Conservation (phyloP, 2,113 vertebrate genomes). For the Zosterops lateralis region DNA sequence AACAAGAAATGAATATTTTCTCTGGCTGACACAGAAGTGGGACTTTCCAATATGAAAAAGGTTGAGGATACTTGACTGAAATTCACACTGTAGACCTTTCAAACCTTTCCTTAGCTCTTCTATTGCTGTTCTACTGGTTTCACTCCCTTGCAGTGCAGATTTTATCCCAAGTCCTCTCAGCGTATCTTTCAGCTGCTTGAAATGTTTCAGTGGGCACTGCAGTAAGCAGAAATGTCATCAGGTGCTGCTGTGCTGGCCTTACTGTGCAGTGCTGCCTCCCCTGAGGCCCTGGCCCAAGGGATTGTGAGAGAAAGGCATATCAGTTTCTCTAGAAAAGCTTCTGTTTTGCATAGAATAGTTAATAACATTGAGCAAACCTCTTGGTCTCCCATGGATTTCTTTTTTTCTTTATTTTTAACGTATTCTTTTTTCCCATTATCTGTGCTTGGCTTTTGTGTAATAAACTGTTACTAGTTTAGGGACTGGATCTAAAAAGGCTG, state of each 20-base stretch:
- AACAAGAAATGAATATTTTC: not conserved
- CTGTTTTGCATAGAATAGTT: slow-evolving; percentile 18
- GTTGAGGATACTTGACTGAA: not conserved
- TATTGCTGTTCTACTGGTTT: not conserved
- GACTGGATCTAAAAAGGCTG: slow-evolving; percentile 13
- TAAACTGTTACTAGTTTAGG: slow-evolving; percentile 35
- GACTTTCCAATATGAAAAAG: not conserved
- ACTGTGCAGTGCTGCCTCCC: not conserved
- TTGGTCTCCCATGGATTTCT: slow-evolving; percentile 6
- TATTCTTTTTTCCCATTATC: slow-evolving; percentile 38
- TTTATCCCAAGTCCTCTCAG: not conserved
- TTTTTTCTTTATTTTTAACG: slow-evolving; percentile 6
- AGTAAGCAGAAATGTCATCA: not conserved
- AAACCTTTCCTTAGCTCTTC: not conserved
- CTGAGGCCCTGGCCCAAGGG: not conserved
- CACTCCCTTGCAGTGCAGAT: not conserved
- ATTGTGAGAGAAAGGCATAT: not conserved
- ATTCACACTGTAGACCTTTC: not conserved
- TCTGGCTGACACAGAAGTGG: not conserved
- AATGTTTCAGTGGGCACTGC: not conserved
- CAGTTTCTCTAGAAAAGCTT: not conserved
- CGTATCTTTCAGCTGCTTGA: not conserved
- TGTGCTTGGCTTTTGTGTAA: slow-evolving; percentile 40
- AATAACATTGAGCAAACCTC: slow-evolving; percentile 7
- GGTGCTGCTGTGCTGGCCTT: not conserved